phyloP scores from a whole-genome alignment of 2,113 vertebrate genomes.

The Ochotona curzoniae region DNA sequence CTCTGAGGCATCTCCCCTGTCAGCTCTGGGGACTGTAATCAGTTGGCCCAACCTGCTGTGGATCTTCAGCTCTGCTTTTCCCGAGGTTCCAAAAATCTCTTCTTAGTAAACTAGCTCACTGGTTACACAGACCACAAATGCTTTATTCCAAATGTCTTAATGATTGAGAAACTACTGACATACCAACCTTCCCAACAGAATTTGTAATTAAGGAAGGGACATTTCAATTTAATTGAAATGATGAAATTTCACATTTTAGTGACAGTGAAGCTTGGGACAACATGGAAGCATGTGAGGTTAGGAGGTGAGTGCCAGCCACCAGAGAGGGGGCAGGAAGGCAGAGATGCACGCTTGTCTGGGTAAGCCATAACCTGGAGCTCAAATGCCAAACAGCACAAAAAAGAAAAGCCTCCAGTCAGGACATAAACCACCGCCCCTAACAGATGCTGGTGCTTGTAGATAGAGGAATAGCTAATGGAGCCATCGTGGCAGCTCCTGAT shows the following conservation, averaged over 20 bases:
- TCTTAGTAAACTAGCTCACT: background rate
- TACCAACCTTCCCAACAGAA: background rate
- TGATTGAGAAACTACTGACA: background rate
- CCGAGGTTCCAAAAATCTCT: background rate
- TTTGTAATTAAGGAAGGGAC: background rate
- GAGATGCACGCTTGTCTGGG: too few relatives aligned
- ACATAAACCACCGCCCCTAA: background rate
- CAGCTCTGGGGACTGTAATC: background rate
- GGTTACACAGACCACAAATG: background rate
- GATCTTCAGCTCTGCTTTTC: background rate
- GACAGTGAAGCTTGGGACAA: background rate
- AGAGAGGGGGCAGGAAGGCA: background rate
- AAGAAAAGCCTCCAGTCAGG: background rate
- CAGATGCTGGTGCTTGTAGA: background rate
- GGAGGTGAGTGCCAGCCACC: too few relatives aligned
- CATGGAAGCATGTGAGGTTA: background rate
- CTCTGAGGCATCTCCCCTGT: background rate
- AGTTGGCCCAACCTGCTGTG: background rate
- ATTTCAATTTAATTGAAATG: background rate
- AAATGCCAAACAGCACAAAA: background rate
- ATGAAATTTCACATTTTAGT: background rate
- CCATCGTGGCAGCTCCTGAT: background rate
- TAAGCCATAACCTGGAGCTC: background rate
- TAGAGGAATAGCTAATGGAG: background rate
- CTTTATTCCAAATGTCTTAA: background rate